Percentiles rank a stretch among this genome's conserved stretches.
These are phyloP conservation scores for Drosophila prosaltans DNA, from an alignment of 1,140 invertebrate genomes.

Conservation along the genomic window DNA sequence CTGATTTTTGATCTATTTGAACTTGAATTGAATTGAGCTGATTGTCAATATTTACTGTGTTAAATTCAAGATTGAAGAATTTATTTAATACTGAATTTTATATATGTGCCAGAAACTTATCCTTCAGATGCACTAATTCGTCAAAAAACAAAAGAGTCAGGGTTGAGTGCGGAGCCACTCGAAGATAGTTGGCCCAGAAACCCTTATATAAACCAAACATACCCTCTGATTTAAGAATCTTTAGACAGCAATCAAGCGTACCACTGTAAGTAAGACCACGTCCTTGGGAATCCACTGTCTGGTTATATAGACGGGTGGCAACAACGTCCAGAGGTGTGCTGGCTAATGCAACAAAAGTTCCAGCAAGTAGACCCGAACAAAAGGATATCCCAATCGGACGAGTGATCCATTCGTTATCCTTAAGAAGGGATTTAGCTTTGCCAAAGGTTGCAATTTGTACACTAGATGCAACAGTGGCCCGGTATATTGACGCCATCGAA, in stretches of 20 bases:
- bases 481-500: background rate
- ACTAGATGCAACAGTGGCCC: background rate
- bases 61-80: too few relatives aligned
- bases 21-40: too few relatives aligned
- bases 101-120: background rate
- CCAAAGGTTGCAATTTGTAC: conserved; percentile 1
- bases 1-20: too few relatives aligned
- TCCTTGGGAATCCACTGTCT: background rate
- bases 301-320: conserved; percentile 1
- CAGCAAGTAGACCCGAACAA: background rate
- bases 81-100: too few relatives aligned
- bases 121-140: conserved; percentile 1
- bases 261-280: background rate
- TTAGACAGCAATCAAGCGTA: background rate
- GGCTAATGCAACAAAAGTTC: background rate
- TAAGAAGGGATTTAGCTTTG: background rate
- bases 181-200: conserved; percentile 2
- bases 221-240: background rate
- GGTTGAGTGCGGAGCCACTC: background rate
- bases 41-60: too few relatives aligned
- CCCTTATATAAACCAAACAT: background rate
- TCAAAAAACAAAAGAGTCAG: background rate
- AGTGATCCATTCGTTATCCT: background rate
- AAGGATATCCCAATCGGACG: background rate
- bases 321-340: background rate